Evolutionary conservation across 2,888 invertebrate species (phyloP).

Genomic region (Yponomeuta cagnagella): DNA sequence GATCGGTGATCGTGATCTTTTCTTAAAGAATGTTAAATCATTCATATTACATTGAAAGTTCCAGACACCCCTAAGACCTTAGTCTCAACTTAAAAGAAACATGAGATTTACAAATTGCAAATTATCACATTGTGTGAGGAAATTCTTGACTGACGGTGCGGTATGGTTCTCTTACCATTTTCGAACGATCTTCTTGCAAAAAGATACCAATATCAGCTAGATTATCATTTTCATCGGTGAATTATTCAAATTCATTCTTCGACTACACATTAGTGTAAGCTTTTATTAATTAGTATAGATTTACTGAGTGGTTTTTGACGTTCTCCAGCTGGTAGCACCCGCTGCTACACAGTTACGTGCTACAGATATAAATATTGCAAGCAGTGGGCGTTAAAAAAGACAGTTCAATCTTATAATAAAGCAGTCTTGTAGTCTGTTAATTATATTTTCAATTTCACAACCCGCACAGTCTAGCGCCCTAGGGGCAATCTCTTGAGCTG

Average conservation of each 20-base stretch:
- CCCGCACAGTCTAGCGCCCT: slow-evolving; percentile 32
- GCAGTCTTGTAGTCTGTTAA: slow-evolving; percentile 49
- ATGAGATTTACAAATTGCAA: slow-evolving; percentile 27
- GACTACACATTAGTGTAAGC: not conserved
- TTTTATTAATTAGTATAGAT: not conserved
- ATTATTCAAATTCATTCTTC: slow-evolving; percentile 4
- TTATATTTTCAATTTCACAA: slow-evolving; percentile 66
- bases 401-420: slow-evolving; percentile 59
- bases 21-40: slow-evolving; percentile 4
- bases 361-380: slow-evolving; percentile 29
- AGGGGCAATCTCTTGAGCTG: slow-evolving; percentile 28
- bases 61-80: not conserved
- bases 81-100: not conserved
- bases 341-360: slow-evolving; percentile 1
- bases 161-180: slow-evolving; percentile 43
- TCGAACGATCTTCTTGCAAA: slow-evolving; percentile 34
- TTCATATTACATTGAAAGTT: not conserved
- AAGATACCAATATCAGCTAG: not conserved
- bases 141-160: slow-evolving; percentile 34
- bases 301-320: not conserved
- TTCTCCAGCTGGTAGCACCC: not conserved
- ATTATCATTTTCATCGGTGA: slow-evolving; percentile 7
- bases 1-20: too few relatives aligned
- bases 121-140: slow-evolving; percentile 37
- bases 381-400: slow-evolving; percentile 46